Base-by-base conservation (phyloP, 2,113 vertebrate genomes). In the Cettia cetti region DNA sequence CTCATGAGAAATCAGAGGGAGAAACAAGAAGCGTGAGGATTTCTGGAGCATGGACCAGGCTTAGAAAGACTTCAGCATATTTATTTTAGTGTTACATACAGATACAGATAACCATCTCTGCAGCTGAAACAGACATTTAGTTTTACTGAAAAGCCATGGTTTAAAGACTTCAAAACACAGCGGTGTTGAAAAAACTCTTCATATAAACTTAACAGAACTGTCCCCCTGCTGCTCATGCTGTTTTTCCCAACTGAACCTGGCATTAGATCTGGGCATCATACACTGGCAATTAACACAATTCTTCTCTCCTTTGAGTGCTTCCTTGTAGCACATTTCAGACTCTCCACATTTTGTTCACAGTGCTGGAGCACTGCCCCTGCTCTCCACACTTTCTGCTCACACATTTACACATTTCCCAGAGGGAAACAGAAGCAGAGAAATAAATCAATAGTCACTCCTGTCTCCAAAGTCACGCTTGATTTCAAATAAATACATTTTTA, bases 381-480 rank as follows among this genome's bases (percentile, higher is more conserved):
- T 35, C 52, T 90, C 68, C 82, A 82, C 57, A 12, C 61, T 79
- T 61, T 15, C 68, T 86, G 59, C 72, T 63, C 86, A 39, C 59
- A 69, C 2, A 33, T 31, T 70, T 61, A 4, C 21, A 4, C 20
- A 10, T 86, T 90, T 92, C 39, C 82, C 91, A 49, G 68, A 78
- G 42, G 60, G 68, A 74, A 86, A 47, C 7, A 74, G 63, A 85
- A 86, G 27, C 87, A 90, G 79, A 66, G 76, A 92, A 90, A 71
- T 75, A 71, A 95, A 94, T 95, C 95, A 90, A 90, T 89, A 70
- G 82, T 44, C 26, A 75, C 27, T 63, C 93, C 72, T 85, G 75
- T 71, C 85, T 90, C 52, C 8, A 1, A 92, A 90, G 82, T 89
- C 94, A 93, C 0, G 49, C 83, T 86, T 94, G 94, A 86, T 81